Evolutionary conservation across 2,113 vertebrate genomes (phyloP).

Genomic region (Cebidichthys violaceus): DNA sequence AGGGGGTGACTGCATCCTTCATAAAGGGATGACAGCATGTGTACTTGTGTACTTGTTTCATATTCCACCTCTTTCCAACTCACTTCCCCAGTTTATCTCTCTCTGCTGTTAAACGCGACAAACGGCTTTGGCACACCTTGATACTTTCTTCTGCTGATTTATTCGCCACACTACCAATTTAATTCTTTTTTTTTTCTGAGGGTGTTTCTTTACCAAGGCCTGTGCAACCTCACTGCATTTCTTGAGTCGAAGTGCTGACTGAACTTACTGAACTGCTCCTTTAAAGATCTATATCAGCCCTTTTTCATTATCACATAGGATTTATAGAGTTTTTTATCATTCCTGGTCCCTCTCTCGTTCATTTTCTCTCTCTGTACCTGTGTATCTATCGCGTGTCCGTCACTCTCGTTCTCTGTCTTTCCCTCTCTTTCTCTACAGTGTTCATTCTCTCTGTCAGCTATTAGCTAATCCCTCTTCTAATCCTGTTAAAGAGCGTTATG

Average conservation of each 20-base stretch:
- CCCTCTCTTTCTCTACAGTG: constrained; percentile 34
- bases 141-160: constrained; percentile 54
- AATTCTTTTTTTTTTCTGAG: background rate
- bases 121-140: constrained; percentile 44
- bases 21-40: constrained; percentile 12
- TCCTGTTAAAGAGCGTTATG: constrained; percentile 85
- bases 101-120: constrained; percentile 42
- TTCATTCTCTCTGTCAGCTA: constrained; percentile 77
- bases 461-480: constrained; percentile 85
- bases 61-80: constrained; percentile 9
- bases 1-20: constrained; percentile 14
- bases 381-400: constrained; percentile 24
- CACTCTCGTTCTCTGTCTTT: constrained; percentile 48
- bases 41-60: constrained; percentile 42
- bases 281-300: constrained; percentile 30
- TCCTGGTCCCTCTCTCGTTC: background rate
- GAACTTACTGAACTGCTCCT: constrained; percentile 23
- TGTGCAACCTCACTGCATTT: constrained; percentile 11
- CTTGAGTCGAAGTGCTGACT: constrained; percentile 16
- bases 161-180: constrained; percentile 50
- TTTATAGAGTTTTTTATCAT: constrained; percentile 23
- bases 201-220: constrained; percentile 21
- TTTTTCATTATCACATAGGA: constrained; percentile 32
- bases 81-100: constrained; percentile 29
- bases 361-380: constrained; percentile 20